Percentiles rank a stretch among this genome's conserved stretches.
Evolutionary conservation across 2,797 vertebrate genomes (phyloP).

Genomic region (Smutsia gigantea): DNA sequence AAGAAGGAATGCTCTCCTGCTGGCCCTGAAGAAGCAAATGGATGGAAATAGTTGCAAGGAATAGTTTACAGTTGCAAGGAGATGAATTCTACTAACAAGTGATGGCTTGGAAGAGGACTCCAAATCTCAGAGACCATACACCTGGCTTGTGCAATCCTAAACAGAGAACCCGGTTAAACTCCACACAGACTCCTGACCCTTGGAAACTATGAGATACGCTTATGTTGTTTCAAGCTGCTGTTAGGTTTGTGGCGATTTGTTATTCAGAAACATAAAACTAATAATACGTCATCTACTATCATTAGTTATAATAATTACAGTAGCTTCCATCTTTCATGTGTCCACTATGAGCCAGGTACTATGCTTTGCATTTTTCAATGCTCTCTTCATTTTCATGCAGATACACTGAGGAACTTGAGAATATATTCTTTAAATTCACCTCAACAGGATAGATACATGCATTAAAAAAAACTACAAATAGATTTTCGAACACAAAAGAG

Average conservation of each 20-base stretch:
- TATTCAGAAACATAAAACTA: background rate
- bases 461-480: background rate
- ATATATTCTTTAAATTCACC: background rate
- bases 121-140: background rate
- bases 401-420: background rate
- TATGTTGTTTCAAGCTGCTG: background rate
- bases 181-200: background rate
- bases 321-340: background rate
- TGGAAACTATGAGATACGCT: background rate
- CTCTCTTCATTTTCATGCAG: background rate
- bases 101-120: background rate
- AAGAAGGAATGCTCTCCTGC: background rate
- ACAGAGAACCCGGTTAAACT: background rate
- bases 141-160: background rate
- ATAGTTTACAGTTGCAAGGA: background rate
- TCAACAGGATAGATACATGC: background rate
- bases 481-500: conserved; percentile 43
- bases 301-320: background rate
- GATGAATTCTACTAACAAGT: background rate
- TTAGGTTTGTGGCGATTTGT: background rate
- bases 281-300: background rate
- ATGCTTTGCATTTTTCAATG: background rate
- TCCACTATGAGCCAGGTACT: background rate
- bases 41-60: background rate
- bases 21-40: background rate